A percentile compares a stretch with the other conserved stretches of the same genome.
These are phyloP conservation scores for Apostichopus leukothele DNA, from an alignment of 53 echinoderm and acorn worm species.

Conservation along the genomic window DNA sequence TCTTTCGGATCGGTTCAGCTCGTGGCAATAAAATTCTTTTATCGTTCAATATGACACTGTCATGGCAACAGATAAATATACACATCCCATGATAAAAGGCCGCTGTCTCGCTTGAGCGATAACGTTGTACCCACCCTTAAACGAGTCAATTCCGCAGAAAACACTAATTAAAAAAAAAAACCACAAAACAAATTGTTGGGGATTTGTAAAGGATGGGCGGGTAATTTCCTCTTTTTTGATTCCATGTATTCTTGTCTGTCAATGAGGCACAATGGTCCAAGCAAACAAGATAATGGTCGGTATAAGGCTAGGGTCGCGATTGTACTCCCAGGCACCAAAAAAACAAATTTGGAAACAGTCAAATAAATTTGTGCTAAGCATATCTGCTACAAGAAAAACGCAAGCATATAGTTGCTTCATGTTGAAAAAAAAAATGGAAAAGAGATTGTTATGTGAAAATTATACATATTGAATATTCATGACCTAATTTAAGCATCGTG, in stretches of 20 bases:
- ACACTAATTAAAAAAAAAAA: not conserved
- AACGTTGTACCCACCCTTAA: not conserved
- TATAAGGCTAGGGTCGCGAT: not conserved
- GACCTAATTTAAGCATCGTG: too few relatives aligned
- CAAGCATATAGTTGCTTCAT: too few relatives aligned
- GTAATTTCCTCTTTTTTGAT: slow-evolving; percentile 1
- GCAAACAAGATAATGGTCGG: slow-evolving; percentile 5
- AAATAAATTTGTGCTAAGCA: not conserved
- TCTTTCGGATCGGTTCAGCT: not conserved
- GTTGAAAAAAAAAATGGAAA: too few relatives aligned
- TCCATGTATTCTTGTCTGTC: not conserved
- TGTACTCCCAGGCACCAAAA: slow-evolving; percentile 22
- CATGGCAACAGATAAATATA: slow-evolving; percentile 31
- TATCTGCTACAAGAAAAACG: too few relatives aligned
- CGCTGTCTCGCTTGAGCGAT: not conserved
- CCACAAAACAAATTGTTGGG: not conserved
- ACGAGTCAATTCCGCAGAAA: not conserved
- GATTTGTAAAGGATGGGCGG: slow-evolving; percentile 3
- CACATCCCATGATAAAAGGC: not conserved
- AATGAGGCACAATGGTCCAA: slow-evolving; percentile 16
- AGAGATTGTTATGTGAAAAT: too few relatives aligned
- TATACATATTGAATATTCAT: too few relatives aligned
- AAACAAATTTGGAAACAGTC: not conserved
- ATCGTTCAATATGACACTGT: not conserved
- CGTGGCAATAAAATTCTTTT: not conserved